Conservation (phyloP, 2,797 vertebrate species). For the Pseudochaenichthys georgianus region DNA sequence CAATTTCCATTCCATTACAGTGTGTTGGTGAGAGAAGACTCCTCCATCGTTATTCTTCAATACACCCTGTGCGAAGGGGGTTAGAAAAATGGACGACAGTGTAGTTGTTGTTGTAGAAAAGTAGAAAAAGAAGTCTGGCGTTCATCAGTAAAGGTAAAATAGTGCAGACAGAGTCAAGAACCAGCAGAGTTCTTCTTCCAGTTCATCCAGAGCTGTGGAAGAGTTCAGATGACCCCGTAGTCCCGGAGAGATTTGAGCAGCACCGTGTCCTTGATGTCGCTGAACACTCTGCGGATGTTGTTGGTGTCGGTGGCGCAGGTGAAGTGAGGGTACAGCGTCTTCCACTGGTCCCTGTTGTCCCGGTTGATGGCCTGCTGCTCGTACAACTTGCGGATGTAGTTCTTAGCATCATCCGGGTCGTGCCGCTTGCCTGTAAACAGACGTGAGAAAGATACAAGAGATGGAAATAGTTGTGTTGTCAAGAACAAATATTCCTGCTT, state of each 20-base stretch:
- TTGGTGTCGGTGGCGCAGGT: slow-evolving; percentile 88
- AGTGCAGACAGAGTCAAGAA: background rate
- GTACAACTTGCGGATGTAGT: slow-evolving; percentile 82
- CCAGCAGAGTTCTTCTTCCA: background rate
- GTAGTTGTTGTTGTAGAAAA: slow-evolving; percentile 6
- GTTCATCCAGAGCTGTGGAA: background rate
- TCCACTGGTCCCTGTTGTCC: slow-evolving; percentile 66
- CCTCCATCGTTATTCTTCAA: slow-evolving; percentile 9
- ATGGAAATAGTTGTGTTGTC: too few relatives aligned
- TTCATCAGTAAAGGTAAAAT: background rate
- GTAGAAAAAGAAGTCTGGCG: slow-evolving; percentile 11
- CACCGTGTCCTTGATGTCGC: slow-evolving; percentile 83
- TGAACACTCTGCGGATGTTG: slow-evolving; percentile 86
- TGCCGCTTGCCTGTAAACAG: slow-evolving; percentile 71
- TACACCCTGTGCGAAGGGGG: slow-evolving; percentile 1
- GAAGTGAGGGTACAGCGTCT: slow-evolving; percentile 85
- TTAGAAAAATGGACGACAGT: background rate
- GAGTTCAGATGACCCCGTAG: slow-evolving; percentile 82
- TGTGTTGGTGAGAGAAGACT: background rate
- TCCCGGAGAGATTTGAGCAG: slow-evolving; percentile 82
- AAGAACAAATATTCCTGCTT: too few relatives aligned
- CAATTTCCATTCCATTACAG: slow-evolving; percentile 2
- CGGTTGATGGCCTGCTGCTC: slow-evolving; percentile 74
- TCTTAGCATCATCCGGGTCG: slow-evolving; percentile 73
- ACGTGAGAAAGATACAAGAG: background rate